Percentiles rank a stretch among this genome's conserved stretches.
Conservation (phyloP, 1,140 invertebrate genomes). For the Microplitis demolitor region DNA sequence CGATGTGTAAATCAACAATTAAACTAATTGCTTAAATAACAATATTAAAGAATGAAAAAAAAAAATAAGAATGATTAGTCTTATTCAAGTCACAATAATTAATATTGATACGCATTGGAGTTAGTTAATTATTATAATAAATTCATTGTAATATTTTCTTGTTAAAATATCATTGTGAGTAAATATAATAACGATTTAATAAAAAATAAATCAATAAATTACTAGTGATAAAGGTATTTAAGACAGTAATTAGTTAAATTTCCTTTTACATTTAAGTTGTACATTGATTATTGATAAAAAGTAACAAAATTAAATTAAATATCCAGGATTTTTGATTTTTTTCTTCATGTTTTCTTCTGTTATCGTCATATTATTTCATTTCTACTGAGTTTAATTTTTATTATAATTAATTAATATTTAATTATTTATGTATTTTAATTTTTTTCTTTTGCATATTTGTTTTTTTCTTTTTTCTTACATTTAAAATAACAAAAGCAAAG, state of each 20-base stretch:
- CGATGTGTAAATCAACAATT: slow-evolving; percentile 59
- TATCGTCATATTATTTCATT: neutral
- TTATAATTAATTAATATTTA: neutral
- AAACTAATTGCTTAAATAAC: too few species aligned
- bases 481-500: slow-evolving; percentile 56
- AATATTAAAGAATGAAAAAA: neutral
- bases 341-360: neutral
- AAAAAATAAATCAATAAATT: neutral
- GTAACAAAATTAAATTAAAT: neutral
- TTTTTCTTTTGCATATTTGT: slow-evolving; percentile 38
- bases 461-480: slow-evolving; percentile 45
- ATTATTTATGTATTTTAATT: slow-evolving; percentile 34
- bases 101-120: neutral
- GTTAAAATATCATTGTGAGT: neutral
- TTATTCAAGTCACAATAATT: neutral
- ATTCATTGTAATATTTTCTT: neutral
- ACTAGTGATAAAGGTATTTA: neutral
- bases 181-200: neutral
- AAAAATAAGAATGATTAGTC: slow-evolving; percentile 1
- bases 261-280: neutral
- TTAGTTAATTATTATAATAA: neutral
- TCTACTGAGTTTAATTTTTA: slow-evolving; percentile 19
- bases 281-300: slow-evolving; percentile 3
- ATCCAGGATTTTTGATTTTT: neutral
- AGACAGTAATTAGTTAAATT: neutral